Evolutionary conservation across 2,797 vertebrate genomes (phyloP).

Genomic region (Sebastolobus alascanus): DNA sequence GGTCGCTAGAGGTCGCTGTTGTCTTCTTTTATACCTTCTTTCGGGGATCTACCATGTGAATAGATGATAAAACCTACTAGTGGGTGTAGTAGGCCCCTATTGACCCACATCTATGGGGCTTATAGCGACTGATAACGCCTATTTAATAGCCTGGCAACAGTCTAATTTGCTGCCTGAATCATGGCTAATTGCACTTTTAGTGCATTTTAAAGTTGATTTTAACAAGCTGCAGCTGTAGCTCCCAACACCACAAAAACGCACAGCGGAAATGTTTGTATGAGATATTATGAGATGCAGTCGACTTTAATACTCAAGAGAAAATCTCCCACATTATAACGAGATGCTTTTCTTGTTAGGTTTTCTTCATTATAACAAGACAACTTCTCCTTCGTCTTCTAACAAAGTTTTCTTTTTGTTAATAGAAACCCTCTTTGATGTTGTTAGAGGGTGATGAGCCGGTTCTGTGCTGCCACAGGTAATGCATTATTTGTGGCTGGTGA

Average conservation of each 20-base stretch:
- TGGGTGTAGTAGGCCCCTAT: too few relatives aligned
- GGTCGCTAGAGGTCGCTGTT: too few relatives aligned
- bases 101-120: too few relatives aligned
- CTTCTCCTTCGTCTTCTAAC: not conserved
- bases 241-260: slow-evolving; percentile 38
- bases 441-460: slow-evolving; percentile 8
- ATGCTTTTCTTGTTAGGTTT: slow-evolving; percentile 21
- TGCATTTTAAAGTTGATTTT: slow-evolving; percentile 51
- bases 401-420: slow-evolving; percentile 28
- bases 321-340: slow-evolving; percentile 32
- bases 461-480: slow-evolving; percentile 11
- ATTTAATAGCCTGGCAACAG: too few relatives aligned
- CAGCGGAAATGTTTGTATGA: slow-evolving; percentile 14
- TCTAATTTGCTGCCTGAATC: slow-evolving; percentile 15
- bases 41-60: too few relatives aligned
- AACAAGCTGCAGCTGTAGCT: slow-evolving; percentile 53
- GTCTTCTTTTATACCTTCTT: too few relatives aligned
- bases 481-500: slow-evolving; percentile 13
- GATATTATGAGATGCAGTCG: slow-evolving; percentile 21
- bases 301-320: slow-evolving; percentile 38
- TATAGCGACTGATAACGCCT: too few relatives aligned
- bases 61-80: too few relatives aligned
- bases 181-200: slow-evolving; percentile 48
- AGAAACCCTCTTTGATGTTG: slow-evolving; percentile 19
- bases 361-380: slow-evolving; percentile 35